Evolutionary conservation across 2,888 invertebrate species (phyloP).

Genomic region (Ectemnius continuus): DNA sequence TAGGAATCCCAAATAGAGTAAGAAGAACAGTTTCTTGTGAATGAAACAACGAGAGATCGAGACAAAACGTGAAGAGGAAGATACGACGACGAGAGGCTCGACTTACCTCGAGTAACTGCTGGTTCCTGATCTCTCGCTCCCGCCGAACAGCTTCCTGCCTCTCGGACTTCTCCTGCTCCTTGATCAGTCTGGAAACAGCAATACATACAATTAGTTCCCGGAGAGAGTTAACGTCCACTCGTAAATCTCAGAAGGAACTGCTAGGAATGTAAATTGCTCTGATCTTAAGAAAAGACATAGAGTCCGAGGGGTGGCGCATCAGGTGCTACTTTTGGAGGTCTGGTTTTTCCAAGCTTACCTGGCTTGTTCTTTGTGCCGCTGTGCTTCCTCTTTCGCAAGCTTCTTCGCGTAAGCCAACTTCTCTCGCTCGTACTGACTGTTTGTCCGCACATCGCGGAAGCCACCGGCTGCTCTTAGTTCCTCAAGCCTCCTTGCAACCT

Average conservation of each 20-base stretch:
- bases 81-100: slow-evolving; percentile 17
- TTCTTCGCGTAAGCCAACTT: slow-evolving; percentile 83
- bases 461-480: slow-evolving; percentile 84
- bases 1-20: slow-evolving; percentile 70
- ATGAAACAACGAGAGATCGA: slow-evolving; percentile 73
- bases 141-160: slow-evolving; percentile 90
- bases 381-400: slow-evolving; percentile 84
- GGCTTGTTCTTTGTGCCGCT: slow-evolving; percentile 78
- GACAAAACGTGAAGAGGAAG: slow-evolving; percentile 61
- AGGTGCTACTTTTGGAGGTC: neutral
- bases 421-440: slow-evolving; percentile 75
- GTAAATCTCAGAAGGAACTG: neutral
- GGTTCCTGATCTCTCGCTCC: slow-evolving; percentile 89
- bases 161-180: slow-evolving; percentile 88
- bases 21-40: slow-evolving; percentile 74
- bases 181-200: slow-evolving; percentile 78
- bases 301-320: neutral
- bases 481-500: slow-evolving; percentile 86
- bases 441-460: slow-evolving; percentile 79
- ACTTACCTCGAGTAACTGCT: slow-evolving; percentile 92
- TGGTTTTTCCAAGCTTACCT: slow-evolving; percentile 66
- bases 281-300: neutral
- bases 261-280: neutral
- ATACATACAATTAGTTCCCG: slow-evolving; percentile 21
- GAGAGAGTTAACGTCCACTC: neutral